Evolutionary conservation across 1,140 invertebrate genomes (phyloP), one percentile per base, ranked within the genome.

Genomic region (Forficula auricularia): DNA sequence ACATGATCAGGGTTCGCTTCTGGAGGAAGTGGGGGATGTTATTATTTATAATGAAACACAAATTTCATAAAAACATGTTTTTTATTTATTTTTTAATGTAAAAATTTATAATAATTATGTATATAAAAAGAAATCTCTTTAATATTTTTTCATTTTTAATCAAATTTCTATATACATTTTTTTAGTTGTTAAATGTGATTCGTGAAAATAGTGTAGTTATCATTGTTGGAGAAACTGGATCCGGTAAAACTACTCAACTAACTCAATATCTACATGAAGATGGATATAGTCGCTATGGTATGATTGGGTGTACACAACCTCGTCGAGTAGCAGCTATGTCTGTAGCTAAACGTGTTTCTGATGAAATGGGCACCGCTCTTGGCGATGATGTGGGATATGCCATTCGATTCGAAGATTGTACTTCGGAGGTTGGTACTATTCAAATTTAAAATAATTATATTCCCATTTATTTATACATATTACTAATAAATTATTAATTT

Each of bases 381-480:
- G 87, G 86, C 14, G 81, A 87, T 37, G 83, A 90, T 61, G 86
- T 98, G 19, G 96, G 96, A 13, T 99, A 99, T 65, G 91, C 95
- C 8, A 99, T 99, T 57, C 85, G 96, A 56, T 99, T 99, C 66
- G 96, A 99, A 63, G 96, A 99, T 62, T 98, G 94, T 58, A 98
- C 96, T 1, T 86, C 81, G 1, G 86, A 94, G 56, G 81, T 73
- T 54, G 49, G 32, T 47, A 22, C 7, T 27, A 19, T 6, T 40
- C 30, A n/a, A 13, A n/a, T n/a, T n/a, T n/a, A n/a, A n/a, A n/a
- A n/a, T n/a, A n/a, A n/a, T n/a, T n/a, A n/a, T n/a, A n/a, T n/a
- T n/a, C n/a, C n/a, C n/a, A n/a, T n/a, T n/a, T n/a, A n/a, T n/a
- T n/a, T n/a, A n/a, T n/a, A n/a, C n/a, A n/a, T n/a, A n/a, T n/a